Percentiles rank a stretch among this genome's conserved stretches.
Conservation (phyloP, 2,888 invertebrate genomes). For the Noctua janthe region DNA sequence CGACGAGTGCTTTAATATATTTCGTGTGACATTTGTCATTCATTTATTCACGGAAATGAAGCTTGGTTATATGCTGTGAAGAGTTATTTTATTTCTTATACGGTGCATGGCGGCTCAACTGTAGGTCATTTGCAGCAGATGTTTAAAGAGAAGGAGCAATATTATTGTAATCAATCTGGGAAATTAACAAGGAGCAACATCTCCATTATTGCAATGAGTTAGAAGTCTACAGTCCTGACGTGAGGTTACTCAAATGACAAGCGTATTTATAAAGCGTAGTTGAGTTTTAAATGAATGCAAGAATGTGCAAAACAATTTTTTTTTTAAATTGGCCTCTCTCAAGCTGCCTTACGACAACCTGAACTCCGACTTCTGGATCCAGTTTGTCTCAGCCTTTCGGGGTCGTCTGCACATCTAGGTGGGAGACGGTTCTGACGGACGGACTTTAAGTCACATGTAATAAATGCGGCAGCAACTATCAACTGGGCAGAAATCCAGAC, state of each 20-base stretch:
- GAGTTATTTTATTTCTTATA: constrained; percentile 22
- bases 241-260: background rate
- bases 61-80: constrained; percentile 14
- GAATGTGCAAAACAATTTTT: too few species aligned
- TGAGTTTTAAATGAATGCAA: too few species aligned
- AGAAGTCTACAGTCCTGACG: background rate
- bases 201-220: constrained; percentile 5
- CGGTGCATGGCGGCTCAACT: background rate
- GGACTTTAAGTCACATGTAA: too few species aligned
- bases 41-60: constrained; percentile 41
- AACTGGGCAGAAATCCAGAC: background rate
- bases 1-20: constrained; percentile 48
- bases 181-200: background rate
- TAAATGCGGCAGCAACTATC: background rate
- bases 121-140: constrained; percentile 31
- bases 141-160: background rate
- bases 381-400: too few species aligned
- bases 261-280: too few species aligned
- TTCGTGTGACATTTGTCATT: constrained; percentile 48
- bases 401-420: too few species aligned
- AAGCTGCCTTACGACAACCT: too few species aligned
- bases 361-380: too few species aligned
- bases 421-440: too few species aligned
- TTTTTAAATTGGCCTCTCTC: too few species aligned
- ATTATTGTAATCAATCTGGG: background rate